These are phyloP conservation scores for Sternarchorhynchus goeldii DNA, from an alignment of 2,797 vertebrate species.

Conservation along the genomic window DNA sequence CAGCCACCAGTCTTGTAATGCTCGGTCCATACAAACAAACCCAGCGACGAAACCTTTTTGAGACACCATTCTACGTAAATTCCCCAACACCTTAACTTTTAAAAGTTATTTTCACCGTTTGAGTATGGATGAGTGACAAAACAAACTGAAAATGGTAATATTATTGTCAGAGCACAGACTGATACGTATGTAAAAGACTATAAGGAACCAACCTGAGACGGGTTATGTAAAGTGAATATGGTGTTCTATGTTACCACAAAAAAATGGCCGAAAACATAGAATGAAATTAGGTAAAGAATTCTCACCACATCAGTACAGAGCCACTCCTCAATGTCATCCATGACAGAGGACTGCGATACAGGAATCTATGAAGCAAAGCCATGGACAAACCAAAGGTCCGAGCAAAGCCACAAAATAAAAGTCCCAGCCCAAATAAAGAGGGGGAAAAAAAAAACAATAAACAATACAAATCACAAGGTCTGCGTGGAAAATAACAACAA, in stretches of 20 bases:
- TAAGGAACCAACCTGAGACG: slow-evolving; percentile 3
- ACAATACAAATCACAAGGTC: slow-evolving; percentile 67
- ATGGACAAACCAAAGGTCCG: slow-evolving; percentile 73
- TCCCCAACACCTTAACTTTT: slow-evolving; percentile 5
- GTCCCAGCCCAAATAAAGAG: slow-evolving; percentile 67
- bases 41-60: slow-evolving; percentile 14
- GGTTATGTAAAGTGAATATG: slow-evolving; percentile 43
- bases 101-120: slow-evolving; percentile 31
- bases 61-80: slow-evolving; percentile 24
- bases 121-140: slow-evolving; percentile 34
- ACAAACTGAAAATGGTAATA: slow-evolving; percentile 16
- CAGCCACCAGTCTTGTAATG: slow-evolving; percentile 15
- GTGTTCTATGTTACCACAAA: slow-evolving; percentile 35
- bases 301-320: slow-evolving; percentile 99
- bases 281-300: slow-evolving; percentile 81
- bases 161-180: slow-evolving; percentile 31
- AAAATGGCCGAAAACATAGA: slow-evolving; percentile 50
- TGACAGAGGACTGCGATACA: slow-evolving; percentile 97
- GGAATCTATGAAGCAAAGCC: slow-evolving; percentile 92
- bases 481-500: slow-evolving; percentile 60
- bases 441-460: slow-evolving; percentile 61
- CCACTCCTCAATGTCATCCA: slow-evolving; percentile 99
- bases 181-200: not conserved
- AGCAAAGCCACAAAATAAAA: slow-evolving; percentile 80
- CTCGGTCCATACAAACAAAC: slow-evolving; percentile 18